Base-by-base conservation (phyloP, 1,140 invertebrate species). In the Panagrolaimus sp. region DNA sequence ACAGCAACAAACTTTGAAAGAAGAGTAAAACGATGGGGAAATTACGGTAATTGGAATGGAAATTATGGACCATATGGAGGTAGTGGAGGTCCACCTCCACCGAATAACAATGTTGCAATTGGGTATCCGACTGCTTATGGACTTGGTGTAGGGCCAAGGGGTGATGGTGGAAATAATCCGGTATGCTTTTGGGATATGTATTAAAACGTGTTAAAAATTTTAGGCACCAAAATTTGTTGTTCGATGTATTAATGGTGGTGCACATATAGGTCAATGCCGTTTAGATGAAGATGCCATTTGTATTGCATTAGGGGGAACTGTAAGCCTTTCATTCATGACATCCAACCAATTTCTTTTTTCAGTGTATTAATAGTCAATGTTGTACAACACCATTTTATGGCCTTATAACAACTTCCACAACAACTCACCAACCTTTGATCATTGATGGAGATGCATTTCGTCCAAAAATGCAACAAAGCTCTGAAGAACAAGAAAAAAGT, bases 21-120 rank as follows among this genome's bases (percentile, higher is more conserved):
- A 38, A 38, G 31, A 38, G 31, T 38, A 38, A 38, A 38, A 38
- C 2, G 51, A 57, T 57, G 51, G 51, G 51, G 51, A 16, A 25
- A 25, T 51, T 20, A 51, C 27, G 51, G 51, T 13, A 16, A 16
- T n/a, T 57, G 51, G 51, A 51, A 5, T 5, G 27, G 13, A 4
- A 63, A 63, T 43, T 63, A 42, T 63, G 62, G 16, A 11, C 62
- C 62, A 20, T 63, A 63, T 43, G 9, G 31, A 38, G 31, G 31
- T 38, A 7, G 31, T 38, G 31, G 31, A 38, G n/a, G n/a, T n/a
- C 31, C 31, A 4, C 31, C 31, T 2, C 31, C 9, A 20, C 62
- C 62, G n/a, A 63, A 63, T 43, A 63, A 63, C 9, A 63, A 63
- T 63, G 42, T 63, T 63, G 62, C 62, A 7, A 20, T 63, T 16